phyloP scores from a whole-genome alignment of 1,140 invertebrate species.

The Leucophenga varia region DNA sequence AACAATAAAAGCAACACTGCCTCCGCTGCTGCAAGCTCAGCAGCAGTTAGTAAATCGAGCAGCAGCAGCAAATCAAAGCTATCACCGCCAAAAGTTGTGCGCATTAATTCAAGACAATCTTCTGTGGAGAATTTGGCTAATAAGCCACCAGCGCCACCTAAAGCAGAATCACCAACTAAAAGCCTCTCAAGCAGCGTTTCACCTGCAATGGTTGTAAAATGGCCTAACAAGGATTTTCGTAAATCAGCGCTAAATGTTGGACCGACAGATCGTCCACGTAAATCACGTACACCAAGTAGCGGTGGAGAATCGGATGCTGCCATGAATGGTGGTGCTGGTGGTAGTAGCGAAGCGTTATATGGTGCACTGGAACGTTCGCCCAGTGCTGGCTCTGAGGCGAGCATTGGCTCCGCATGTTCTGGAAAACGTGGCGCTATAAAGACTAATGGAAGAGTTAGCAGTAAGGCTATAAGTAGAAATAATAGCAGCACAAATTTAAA shows the following conservation, averaged over 20 bases:
- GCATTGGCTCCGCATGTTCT: slow-evolving; percentile 19
- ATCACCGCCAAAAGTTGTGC: slow-evolving; percentile 41
- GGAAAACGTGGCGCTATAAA: slow-evolving; percentile 19
- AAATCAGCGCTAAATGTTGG: slow-evolving; percentile 76
- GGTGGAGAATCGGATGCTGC: slow-evolving; percentile 45
- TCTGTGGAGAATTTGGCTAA: slow-evolving; percentile 43
- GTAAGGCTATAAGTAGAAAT: slow-evolving; percentile 7
- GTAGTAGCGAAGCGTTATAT: slow-evolving; percentile 2
- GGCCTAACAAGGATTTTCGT: slow-evolving; percentile 73
- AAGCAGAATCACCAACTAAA: slow-evolving; percentile 55
- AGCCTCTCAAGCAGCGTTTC: slow-evolving; percentile 21
- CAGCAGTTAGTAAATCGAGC: background rate
- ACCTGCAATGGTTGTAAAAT: slow-evolving; percentile 50
- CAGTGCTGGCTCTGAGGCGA: slow-evolving; percentile 44
- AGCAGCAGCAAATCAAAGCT: slow-evolving; percentile 37
- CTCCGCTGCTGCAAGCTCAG: slow-evolving; percentile 8
- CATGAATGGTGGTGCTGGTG: slow-evolving; percentile 17
- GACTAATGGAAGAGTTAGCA: slow-evolving; percentile 21
- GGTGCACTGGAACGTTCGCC: slow-evolving; percentile 41
- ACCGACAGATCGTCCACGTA: slow-evolving; percentile 56
- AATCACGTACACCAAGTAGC: slow-evolving; percentile 47
- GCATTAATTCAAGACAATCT: slow-evolving; percentile 40
- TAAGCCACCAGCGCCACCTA: slow-evolving; percentile 63
- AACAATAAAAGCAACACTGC: slow-evolving; percentile 10
- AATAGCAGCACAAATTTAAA: slow-evolving; percentile 23